phyloP scores from a whole-genome alignment of 2,888 invertebrate genomes.

The Cepaea hortensis region DNA sequence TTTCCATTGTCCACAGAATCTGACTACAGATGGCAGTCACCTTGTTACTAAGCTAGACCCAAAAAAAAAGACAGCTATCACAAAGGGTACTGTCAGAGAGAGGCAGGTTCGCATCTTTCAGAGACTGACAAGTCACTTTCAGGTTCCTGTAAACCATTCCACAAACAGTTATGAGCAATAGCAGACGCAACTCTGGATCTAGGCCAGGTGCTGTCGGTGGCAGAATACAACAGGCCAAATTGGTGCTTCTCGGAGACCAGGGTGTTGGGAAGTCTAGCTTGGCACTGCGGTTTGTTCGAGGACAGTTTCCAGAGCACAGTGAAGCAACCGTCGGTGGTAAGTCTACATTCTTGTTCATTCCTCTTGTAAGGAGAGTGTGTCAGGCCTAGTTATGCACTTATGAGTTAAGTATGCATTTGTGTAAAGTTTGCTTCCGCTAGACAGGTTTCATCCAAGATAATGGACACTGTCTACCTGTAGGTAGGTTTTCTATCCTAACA shows the following conservation, averaged over 20 bases:
- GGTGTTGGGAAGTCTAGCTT: conserved; percentile 99
- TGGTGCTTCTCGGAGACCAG: conserved; percentile 98
- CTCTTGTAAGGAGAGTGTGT: too few relatives aligned
- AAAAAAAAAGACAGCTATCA: too few relatives aligned
- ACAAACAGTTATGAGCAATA: conserved; percentile 31
- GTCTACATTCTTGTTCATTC: background rate
- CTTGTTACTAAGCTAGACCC: background rate
- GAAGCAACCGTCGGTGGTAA: conserved; percentile 86
- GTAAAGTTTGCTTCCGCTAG: too few relatives aligned
- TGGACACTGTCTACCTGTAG: too few relatives aligned
- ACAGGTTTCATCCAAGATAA: too few relatives aligned
- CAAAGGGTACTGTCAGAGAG: too few relatives aligned
- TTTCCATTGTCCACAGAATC: background rate
- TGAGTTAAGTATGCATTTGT: too few relatives aligned
- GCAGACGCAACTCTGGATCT: conserved; percentile 14
- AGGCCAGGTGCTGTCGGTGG: conserved; percentile 15
- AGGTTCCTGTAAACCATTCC: background rate
- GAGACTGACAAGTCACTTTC: too few relatives aligned
- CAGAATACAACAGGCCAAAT: conserved; percentile 95
- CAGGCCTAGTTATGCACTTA: too few relatives aligned
- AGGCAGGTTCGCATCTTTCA: too few relatives aligned
- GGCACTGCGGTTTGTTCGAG: conserved; percentile 98
- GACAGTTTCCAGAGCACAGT: conserved; percentile 85
- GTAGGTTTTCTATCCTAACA: too few relatives aligned
- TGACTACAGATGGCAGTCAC: background rate